Percentiles rank a stretch among this genome's conserved stretches.
Conservation (phyloP, 2,113 vertebrate genomes). For the Forbesichthys papilliferus region DNA sequence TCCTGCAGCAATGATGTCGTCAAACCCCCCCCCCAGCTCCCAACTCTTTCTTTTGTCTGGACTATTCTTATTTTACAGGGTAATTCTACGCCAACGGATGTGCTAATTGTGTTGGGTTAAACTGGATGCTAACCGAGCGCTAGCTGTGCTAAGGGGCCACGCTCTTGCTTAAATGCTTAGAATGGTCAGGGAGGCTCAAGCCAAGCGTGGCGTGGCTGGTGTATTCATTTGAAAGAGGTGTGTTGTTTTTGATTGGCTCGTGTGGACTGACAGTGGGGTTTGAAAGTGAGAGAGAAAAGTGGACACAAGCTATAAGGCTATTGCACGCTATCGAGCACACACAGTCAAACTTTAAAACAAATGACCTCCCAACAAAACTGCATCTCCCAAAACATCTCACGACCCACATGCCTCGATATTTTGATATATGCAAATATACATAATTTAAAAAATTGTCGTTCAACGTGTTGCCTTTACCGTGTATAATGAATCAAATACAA, state of each 20-base stretch:
- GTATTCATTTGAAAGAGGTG: slow-evolving; percentile 24
- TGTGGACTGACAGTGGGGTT: slow-evolving; percentile 9
- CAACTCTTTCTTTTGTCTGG: slow-evolving; percentile 63
- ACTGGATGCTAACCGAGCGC: slow-evolving; percentile 69
- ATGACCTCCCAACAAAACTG: too few relatives aligned
- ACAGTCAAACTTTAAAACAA: too few relatives aligned
- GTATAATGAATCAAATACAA: background rate
- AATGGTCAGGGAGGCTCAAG: slow-evolving; percentile 55
- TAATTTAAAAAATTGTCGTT: too few relatives aligned
- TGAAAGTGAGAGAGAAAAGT: slow-evolving; percentile 11
- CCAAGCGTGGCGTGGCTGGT: slow-evolving; percentile 42
- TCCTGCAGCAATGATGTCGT: too few relatives aligned
- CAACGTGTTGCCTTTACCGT: too few relatives aligned
- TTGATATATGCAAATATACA: too few relatives aligned
- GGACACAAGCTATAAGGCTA: slow-evolving; percentile 3
- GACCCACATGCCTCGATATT: too few relatives aligned
- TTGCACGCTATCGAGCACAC: too few relatives aligned
- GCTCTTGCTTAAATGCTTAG: slow-evolving; percentile 73
- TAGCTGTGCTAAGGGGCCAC: slow-evolving; percentile 70
- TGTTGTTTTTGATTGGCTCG: slow-evolving; percentile 16
- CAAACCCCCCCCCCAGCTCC: background rate
- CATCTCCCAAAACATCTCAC: too few relatives aligned
- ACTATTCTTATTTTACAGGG: slow-evolving; percentile 77
- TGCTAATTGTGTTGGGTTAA: slow-evolving; percentile 79
- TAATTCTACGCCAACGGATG: slow-evolving; percentile 77